Conservation (phyloP, 2,888 invertebrate genomes). For the Tuberolachnus salignus region DNA sequence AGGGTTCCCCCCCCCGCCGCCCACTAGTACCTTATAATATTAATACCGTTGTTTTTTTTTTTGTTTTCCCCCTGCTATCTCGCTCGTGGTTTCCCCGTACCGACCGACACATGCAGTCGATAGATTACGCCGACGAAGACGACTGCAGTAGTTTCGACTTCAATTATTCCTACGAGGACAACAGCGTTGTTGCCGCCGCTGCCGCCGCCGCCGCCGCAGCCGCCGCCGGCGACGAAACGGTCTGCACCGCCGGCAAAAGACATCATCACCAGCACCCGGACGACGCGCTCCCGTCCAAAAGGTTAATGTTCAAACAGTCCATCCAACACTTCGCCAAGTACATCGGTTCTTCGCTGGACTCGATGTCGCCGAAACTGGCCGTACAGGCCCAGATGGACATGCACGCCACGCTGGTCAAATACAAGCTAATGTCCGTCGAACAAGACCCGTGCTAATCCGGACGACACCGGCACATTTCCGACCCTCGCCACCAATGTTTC, state of each 20-base stretch:
- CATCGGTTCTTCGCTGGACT: constrained; percentile 8
- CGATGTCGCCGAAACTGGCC: constrained; percentile 11
- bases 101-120: no score
- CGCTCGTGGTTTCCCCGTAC: no score
- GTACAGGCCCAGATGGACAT: constrained; percentile 21
- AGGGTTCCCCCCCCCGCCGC: no score
- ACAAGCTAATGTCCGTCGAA: constrained; percentile 17
- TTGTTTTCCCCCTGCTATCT: neutral
- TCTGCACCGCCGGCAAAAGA: neutral
- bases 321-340: constrained; percentile 36
- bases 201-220: neutral
- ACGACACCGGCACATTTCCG: neutral
- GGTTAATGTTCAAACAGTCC: neutral
- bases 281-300: neutral
- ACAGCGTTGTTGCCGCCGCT: neutral
- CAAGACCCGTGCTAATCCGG: neutral
- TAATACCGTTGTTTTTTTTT: neutral
- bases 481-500: no score
- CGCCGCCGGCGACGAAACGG: neutral
- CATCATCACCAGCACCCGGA: no score
- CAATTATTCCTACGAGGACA: neutral
- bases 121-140: constrained; percentile 23
- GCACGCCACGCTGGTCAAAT: constrained; percentile 29
- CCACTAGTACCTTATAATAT: no score
- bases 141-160: neutral